Percentiles rank a stretch among this genome's conserved stretches.
Evolutionary conservation across 2,113 vertebrate genomes (phyloP).

Genomic region (Hippocampus zosterae): DNA sequence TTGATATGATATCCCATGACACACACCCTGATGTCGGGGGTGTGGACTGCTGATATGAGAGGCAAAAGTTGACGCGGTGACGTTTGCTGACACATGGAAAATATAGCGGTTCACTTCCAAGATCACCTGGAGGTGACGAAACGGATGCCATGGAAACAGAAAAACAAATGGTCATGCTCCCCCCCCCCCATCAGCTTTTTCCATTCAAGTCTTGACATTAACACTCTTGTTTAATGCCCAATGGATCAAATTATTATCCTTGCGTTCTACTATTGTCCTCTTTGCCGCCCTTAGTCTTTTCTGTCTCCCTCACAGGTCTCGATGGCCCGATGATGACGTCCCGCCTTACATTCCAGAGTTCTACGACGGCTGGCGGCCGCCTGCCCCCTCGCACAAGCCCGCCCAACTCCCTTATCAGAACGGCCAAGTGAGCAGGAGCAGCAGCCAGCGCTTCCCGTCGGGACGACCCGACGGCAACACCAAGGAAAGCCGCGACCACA

Average conservation of each 20-base stretch:
- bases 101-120: too few relatives aligned
- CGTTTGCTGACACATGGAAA: too few relatives aligned
- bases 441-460: constrained; percentile 44
- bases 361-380: constrained; percentile 77
- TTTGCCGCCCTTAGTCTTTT: neutral
- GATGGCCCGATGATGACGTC: constrained; percentile 65
- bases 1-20: neutral
- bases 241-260: too few relatives aligned
- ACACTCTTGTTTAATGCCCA: too few relatives aligned
- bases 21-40: neutral
- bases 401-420: neutral
- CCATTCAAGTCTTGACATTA: too few relatives aligned
- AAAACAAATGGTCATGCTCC: too few relatives aligned
- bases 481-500: constrained; percentile 23
- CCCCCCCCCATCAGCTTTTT: too few relatives aligned
- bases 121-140: too few relatives aligned
- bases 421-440: constrained; percentile 33
- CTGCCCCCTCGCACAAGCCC: constrained; percentile 25
- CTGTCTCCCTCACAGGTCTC: constrained; percentile 42
- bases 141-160: too few relatives aligned
- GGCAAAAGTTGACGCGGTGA: too few relatives aligned
- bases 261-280: too few relatives aligned
- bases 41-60: neutral
- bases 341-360: constrained; percentile 73
- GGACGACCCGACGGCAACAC: neutral